These are phyloP conservation scores for Neomorphus geoffroyi DNA, from an alignment of 2,797 vertebrate species.

Conservation along the genomic window DNA sequence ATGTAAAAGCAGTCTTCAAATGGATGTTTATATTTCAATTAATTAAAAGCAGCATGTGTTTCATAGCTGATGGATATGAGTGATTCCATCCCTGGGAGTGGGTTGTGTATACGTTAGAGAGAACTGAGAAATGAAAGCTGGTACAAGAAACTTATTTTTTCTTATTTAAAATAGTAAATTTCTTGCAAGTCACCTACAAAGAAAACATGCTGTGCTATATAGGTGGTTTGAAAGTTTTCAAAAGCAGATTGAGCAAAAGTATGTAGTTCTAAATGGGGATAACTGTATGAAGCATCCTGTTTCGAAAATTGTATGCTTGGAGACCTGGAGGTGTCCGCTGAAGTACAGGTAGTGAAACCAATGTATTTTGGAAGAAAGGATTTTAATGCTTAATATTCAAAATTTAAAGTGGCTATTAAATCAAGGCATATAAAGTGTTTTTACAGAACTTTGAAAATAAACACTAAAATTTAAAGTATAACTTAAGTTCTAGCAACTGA, in stretches of 20 bases:
- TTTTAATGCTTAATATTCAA: not conserved
- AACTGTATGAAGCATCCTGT: not conserved
- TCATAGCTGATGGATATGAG: not conserved
- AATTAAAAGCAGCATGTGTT: not conserved
- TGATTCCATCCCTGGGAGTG: not conserved
- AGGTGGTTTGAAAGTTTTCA: not conserved
- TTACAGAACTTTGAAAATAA: not conserved
- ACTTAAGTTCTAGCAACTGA: not conserved
- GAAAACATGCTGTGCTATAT: not conserved
- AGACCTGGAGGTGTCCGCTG: not conserved
- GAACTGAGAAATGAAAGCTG: not conserved
- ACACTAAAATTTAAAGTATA: not conserved
- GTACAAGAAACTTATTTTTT: not conserved
- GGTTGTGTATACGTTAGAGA: not conserved
- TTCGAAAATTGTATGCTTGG: not conserved
- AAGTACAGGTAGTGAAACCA: not conserved
- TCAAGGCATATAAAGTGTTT: not conserved
- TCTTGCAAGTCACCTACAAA: not conserved
- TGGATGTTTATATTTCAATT: not conserved
- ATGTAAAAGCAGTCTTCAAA: not conserved
- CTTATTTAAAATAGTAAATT: not conserved
- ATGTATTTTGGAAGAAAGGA: not conserved
- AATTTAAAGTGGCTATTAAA: not conserved
- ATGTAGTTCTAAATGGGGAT: rapidly evolving
- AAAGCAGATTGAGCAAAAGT: not conserved